Evolutionary conservation across 2,797 vertebrate genomes (phyloP).

Genomic region (Cirrhinus molitorella): DNA sequence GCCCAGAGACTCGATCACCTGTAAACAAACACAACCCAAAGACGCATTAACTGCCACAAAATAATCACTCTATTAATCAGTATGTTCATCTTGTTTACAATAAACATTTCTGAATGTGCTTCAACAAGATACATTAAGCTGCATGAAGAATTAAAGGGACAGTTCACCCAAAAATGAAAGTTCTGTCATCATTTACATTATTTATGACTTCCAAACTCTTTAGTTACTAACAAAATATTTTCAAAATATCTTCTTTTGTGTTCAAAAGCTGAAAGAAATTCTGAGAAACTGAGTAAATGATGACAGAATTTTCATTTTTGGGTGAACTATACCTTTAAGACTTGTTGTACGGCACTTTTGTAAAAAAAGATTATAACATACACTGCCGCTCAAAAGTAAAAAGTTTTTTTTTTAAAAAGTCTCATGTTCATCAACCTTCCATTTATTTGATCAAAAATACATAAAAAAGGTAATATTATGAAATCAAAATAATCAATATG

Average conservation of each 20-base stretch:
- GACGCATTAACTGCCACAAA: background rate
- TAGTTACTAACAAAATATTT: no score
- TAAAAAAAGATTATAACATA: no score
- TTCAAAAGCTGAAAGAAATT: background rate
- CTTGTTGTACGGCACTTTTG: background rate
- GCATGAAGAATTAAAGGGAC: background rate
- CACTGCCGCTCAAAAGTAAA: no score
- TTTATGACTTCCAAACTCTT: no score
- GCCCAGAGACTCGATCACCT: conserved; percentile 95
- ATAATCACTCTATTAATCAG: background rate
- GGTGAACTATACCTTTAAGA: background rate
- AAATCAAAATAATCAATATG: no score
- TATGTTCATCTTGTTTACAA: background rate
- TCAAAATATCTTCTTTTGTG: background rate
- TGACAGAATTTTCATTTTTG: background rate
- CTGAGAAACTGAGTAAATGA: background rate
- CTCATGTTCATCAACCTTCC: no score
- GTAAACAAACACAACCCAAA: conserved; percentile 25
- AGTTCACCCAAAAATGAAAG: background rate
- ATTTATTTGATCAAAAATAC: no score
- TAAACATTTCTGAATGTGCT: background rate
- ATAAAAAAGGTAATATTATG: no score
- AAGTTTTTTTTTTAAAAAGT: no score
- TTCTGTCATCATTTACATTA: no score
- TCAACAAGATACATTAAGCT: background rate